Conservation (phyloP, 2,888 invertebrate species). For the Drosophila paracracens region DNA sequence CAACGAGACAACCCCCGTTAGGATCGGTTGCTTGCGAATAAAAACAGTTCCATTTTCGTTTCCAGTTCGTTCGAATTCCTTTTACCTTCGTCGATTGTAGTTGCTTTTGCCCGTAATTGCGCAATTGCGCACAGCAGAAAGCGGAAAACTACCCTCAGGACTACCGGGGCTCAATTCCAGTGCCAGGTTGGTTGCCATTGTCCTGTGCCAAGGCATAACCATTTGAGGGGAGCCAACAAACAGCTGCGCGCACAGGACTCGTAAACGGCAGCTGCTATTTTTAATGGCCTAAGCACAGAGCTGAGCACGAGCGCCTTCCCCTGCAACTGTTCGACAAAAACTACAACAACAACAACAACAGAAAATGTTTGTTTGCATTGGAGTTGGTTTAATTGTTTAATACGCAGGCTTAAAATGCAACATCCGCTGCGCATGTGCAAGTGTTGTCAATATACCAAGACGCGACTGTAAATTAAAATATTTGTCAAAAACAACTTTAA, state of each 20-base stretch:
- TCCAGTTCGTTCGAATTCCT: constrained; percentile 21
- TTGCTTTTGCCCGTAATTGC: constrained; percentile 63
- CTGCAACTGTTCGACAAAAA: constrained; percentile 15
- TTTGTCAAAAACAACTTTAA: constrained; percentile 2
- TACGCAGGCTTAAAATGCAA: constrained; percentile 37
- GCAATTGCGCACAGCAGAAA: constrained; percentile 66
- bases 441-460: constrained; percentile 10
- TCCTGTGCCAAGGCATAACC: constrained; percentile 65
- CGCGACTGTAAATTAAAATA: constrained; percentile 25
- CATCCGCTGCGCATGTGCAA: constrained; percentile 51
- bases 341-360: constrained; percentile 7
- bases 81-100: neutral
- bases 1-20: constrained; percentile 56
- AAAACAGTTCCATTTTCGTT: constrained; percentile 48
- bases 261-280: constrained; percentile 67
- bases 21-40: constrained; percentile 50
- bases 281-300: constrained; percentile 37
- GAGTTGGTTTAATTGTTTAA: constrained; percentile 56
- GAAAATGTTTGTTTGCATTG: constrained; percentile 8
- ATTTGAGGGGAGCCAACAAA: constrained; percentile 42
- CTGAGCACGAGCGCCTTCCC: constrained; percentile 32
- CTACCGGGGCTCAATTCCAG: neutral
- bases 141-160: constrained; percentile 42
- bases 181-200: constrained; percentile 47
- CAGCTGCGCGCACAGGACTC: constrained; percentile 73